phyloP scores from a whole-genome alignment of 23 tunicate genomes.

The Halocynthia aurantium region DNA sequence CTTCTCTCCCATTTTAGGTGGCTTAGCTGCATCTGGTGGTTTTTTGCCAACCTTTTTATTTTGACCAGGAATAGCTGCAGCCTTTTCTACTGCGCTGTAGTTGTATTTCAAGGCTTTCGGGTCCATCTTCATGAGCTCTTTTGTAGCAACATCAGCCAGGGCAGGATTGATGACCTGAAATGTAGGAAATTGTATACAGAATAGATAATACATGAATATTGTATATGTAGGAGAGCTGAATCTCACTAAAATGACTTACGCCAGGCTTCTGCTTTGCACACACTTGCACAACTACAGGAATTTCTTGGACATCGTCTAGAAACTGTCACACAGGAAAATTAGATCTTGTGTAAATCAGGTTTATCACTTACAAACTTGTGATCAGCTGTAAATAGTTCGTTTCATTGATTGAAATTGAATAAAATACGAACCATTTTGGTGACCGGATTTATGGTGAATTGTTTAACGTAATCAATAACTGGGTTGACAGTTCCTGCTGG shows the following conservation, averaged over 20 bases:
- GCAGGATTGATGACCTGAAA: slow-evolving; percentile 40
- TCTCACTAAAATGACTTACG: slow-evolving; percentile 25
- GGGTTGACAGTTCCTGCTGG: slow-evolving; percentile 30
- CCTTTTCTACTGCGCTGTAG: slow-evolving; percentile 1
- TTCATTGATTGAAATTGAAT: too few relatives aligned
- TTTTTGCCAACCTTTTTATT: not conserved
- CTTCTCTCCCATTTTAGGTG: not conserved
- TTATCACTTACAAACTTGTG: not conserved
- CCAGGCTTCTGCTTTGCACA: slow-evolving; percentile 51
- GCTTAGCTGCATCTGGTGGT: not conserved
- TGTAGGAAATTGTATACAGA: not conserved
- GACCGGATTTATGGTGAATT: slow-evolving; percentile 51
- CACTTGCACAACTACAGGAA: slow-evolving; percentile 51
- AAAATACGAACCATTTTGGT: slow-evolving; percentile 33
- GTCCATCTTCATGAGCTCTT: slow-evolving; percentile 39
- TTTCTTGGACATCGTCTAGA: slow-evolving; percentile 34
- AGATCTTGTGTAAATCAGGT: not conserved
- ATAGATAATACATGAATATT: too few relatives aligned
- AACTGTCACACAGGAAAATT: slow-evolving; percentile 26
- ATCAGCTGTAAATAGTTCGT: not conserved
- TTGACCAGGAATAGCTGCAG: slow-evolving; percentile 1
- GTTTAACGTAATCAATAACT: slow-evolving; percentile 37
- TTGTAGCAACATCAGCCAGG: slow-evolving; percentile 25
- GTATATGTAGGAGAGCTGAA: not conserved
- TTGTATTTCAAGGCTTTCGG: slow-evolving; percentile 33